Evolutionary conservation across 2,888 invertebrate species (phyloP), one percentile per base, ranked within the genome.

Genomic region (Cryptocephalus moraei): DNA sequence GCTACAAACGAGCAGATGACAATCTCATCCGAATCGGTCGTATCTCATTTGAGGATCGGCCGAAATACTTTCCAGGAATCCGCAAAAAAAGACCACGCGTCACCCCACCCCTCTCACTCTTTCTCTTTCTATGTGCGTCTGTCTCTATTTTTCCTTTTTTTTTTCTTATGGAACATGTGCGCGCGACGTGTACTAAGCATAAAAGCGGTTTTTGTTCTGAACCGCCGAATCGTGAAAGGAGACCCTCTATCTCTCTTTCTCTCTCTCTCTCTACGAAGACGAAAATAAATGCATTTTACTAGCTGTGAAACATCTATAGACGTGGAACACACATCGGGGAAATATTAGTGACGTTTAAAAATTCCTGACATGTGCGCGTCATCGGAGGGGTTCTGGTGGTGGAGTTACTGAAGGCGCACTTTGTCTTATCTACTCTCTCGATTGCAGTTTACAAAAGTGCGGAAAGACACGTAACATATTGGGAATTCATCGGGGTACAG

Each of bases 291-390:
- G 34, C 42, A 38, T 36, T 51, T 44, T 42, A 48, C 39, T 36
- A 43, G 40, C 45, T 42, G 39, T 42, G 45, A 48, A 41, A 45
- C 45, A 42, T 8, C 9, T 42, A 36, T 36, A 36, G 11, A 42
- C 32, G 31, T 32, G n/a, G 10, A 13, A 32, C 42, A 33, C 42
- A 22, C 32, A 36, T 36, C 33, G 33, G 49, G 49, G 46, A 49
- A 49, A 49, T 45, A 49, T 48, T 49, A 45, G 43, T 33, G 51
- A 45, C 49, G 49, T 50, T 47, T 52, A 48, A 53, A 53, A 53
- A 53, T 49, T 51, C 41, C 41, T 45, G 50, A 52, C 54, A 54
- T 54, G 49, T 54, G 54, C 43, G 49, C 50, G 50, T 50, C 54
- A 47, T 54, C 51, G 52, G 49, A 52, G 50, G 45, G 41, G 50